phyloP scores from a whole-genome alignment of 92 coral and sea anemone species.

The Palythoa grandiflora region DNA sequence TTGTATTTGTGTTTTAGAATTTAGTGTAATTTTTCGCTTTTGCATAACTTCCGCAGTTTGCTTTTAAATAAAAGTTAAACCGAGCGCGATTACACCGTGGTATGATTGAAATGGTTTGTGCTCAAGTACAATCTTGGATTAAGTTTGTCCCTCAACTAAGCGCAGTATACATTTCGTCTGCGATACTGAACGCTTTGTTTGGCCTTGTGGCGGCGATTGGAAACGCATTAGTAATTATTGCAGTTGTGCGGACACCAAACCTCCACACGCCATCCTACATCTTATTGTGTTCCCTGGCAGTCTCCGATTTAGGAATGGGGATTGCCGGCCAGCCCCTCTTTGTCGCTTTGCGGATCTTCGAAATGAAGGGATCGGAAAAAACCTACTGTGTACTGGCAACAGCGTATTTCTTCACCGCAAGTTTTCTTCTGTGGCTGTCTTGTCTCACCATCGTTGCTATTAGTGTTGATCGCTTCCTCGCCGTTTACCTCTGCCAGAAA shows the following conservation, averaged over 20 bases:
- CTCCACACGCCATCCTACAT: constrained; percentile 18
- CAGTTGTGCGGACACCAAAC: background rate
- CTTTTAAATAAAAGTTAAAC: background rate
- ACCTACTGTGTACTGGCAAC: background rate
- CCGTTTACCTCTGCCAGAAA: background rate
- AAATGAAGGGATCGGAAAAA: background rate
- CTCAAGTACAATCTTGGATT: background rate
- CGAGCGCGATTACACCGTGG: background rate
- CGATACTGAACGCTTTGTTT: background rate
- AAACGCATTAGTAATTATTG: background rate
- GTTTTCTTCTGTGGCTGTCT: background rate
- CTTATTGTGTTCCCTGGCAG: background rate
- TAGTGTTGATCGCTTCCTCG: constrained; percentile 22
- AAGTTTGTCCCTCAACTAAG: background rate
- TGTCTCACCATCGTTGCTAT: constrained; percentile 15
- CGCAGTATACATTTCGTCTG: background rate
- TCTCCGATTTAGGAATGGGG: constrained; percentile 13
- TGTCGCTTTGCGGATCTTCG: constrained; percentile 7
- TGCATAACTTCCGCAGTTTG: background rate
- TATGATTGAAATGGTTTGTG: background rate
- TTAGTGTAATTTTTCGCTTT: no score
- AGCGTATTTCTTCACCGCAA: background rate
- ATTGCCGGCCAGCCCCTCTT: constrained; percentile 2
- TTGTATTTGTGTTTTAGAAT: no score
- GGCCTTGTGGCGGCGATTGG: constrained; percentile 4